phyloP scores from a whole-genome alignment of 2,797 vertebrate species.

The Ambastaia sidthimunki region DNA sequence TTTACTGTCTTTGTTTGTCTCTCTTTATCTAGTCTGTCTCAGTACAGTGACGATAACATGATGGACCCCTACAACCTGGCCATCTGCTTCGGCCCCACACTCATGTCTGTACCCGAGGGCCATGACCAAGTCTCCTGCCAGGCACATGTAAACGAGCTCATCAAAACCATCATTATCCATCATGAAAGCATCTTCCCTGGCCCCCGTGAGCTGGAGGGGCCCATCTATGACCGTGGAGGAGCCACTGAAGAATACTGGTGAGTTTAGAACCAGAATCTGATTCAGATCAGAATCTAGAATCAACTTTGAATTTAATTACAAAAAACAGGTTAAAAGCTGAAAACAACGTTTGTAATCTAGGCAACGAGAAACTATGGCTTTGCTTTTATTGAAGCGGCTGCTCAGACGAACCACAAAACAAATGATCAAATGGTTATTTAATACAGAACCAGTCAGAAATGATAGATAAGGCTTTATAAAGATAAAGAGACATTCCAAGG shows the following conservation, averaged over 20 bases:
- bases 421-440: conserved; percentile 18
- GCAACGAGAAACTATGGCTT: background rate
- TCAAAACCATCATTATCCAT: conserved; percentile 99
- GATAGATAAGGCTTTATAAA: conserved; percentile 7
- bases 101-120: conserved; percentile 96
- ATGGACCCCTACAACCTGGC: conserved; percentile 99
- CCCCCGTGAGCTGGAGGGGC: conserved; percentile 87
- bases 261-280: conserved; percentile 42
- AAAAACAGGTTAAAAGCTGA: background rate
- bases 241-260: conserved; percentile 93
- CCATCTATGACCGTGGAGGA: conserved; percentile 85
- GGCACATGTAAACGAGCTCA: conserved; percentile 96
- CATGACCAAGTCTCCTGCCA: conserved; percentile 97
- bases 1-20: background rate
- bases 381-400: conserved; percentile 20
- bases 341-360: conserved; percentile 21
- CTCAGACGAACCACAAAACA: conserved; percentile 17
- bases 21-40: conserved; percentile 83
- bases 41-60: conserved; percentile 99
- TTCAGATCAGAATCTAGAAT: background rate
- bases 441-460: conserved; percentile 1
- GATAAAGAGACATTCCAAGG: conserved; percentile 10
- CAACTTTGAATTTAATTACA: background rate
- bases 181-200: conserved; percentile 93
- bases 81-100: conserved; percentile 96